These are phyloP conservation scores for Montipora sp. DNA, from an alignment of 64 coral and sea anemone species.

Conservation along the genomic window DNA sequence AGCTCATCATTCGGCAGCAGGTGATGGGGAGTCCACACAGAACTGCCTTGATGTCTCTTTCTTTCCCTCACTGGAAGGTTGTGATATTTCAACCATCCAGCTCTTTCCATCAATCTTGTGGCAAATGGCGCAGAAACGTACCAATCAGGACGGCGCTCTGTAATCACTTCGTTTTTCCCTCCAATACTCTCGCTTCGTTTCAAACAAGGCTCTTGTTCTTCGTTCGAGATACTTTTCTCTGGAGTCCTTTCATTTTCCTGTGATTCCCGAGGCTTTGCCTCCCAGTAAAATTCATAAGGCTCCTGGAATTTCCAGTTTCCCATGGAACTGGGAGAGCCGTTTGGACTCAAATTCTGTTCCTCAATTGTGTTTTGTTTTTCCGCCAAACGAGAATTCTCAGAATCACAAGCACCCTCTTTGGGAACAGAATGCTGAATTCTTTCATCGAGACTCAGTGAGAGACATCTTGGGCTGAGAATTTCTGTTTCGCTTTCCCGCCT, in stretches of 20 bases:
- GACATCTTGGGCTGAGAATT: not conserved
- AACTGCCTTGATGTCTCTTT: not conserved
- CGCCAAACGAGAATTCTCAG: not conserved
- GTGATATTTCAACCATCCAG: not conserved
- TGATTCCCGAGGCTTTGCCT: not conserved
- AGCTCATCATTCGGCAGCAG: not conserved
- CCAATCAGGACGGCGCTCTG: not conserved
- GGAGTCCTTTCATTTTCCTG: not conserved
- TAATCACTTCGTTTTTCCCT: not conserved
- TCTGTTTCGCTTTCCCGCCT: not conserved
- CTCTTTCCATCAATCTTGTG: not conserved
- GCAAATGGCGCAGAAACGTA: not conserved
- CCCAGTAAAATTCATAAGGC: not conserved
- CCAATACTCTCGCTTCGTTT: not conserved
- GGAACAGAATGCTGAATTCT: not conserved
- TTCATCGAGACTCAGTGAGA: not conserved
- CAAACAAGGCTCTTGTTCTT: not conserved
- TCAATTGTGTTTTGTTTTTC: not conserved
- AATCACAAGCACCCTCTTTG: not conserved
- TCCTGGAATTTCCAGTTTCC: not conserved
- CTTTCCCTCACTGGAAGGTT: not conserved
- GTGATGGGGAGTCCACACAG: conserved; percentile 7
- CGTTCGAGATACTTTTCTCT: too few species aligned
- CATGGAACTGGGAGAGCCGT: not conserved
- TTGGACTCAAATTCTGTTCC: not conserved